Evolutionary conservation across 2,113 vertebrate species (phyloP).

Genomic region (Tringa solitaria): DNA sequence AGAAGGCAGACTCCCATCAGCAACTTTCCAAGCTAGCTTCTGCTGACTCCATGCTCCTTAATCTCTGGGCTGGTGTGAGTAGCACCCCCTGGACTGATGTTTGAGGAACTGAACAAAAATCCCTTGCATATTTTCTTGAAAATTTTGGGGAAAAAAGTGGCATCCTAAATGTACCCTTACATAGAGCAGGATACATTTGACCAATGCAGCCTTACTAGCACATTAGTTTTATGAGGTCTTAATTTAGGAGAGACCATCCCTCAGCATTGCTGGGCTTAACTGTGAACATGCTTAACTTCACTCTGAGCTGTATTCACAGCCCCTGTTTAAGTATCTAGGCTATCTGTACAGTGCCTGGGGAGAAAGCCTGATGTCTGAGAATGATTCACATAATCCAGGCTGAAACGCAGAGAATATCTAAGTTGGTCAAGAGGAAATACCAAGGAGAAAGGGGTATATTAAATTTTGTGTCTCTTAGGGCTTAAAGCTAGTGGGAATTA

Average conservation of each 20-base stretch:
- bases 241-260: neutral
- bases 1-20: neutral
- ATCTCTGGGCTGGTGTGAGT: neutral
- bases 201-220: neutral
- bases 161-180: neutral
- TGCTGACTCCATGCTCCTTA: neutral
- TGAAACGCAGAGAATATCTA: neutral
- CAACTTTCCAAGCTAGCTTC: neutral
- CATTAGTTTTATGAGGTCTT: neutral
- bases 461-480: neutral
- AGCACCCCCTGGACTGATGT: neutral
- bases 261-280: neutral
- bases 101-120: neutral
- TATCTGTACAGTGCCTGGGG: neutral
- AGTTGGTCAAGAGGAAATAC: slow-evolving; percentile 6
- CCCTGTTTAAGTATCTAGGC: neutral
- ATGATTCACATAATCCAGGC: neutral
- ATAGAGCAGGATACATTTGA: neutral
- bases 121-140: neutral
- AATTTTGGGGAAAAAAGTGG: neutral
- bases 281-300: neutral
- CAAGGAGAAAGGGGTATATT: neutral
- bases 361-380: neutral
- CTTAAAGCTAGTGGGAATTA: neutral
- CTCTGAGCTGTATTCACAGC: neutral